Evolutionary conservation across 2,113 vertebrate species (phyloP), one percentile per base, ranked within the genome.

Genomic region (Bufo gargarizans): DNA sequence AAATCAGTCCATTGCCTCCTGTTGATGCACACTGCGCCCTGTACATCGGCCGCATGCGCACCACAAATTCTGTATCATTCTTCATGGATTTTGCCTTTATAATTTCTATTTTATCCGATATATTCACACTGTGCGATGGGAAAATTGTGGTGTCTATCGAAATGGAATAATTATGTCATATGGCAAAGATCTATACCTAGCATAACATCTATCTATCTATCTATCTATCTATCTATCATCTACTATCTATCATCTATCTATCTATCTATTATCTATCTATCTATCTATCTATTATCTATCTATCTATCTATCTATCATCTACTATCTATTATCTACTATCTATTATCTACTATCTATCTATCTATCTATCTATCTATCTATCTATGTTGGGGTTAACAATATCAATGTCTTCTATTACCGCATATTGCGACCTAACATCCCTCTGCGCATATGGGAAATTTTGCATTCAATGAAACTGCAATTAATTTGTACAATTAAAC

Each of bases 401-500:
- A 9, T 53, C 5, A 53, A 5, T 53, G 2, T n/a, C 65, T 33
- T 69, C n/a, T 33, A 1, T 74, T 74, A 45, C 17, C 17, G 22
- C 1, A 13, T 22, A 56, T 12, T 47, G 43, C 33, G 0, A 7
- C 43, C 10, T 47, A 74, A 45, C 47, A 74, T 47, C 71, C 14
- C 43, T 9, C 63, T 56, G 33, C 33, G 56, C 79, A 47, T 19
- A 17, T 81, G 45, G 59, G 59, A 59, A 47, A 20, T 63, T 63
- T 47, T 82, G 17, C 20, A 22, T 65, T 82, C 33, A 65, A 82
- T 82, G 59, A 61, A 65, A 45, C 45, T 82, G 22, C 59, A 82
- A 82, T 81, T 81, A 61, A 81, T 65, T 82, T 47, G 61, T 17
- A 49, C 17, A 65, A 49, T 80, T 82, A 81, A 61, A 61, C 43